Base-by-base conservation (phyloP, 2,797 vertebrate species). In the Graptemys geographica region DNA sequence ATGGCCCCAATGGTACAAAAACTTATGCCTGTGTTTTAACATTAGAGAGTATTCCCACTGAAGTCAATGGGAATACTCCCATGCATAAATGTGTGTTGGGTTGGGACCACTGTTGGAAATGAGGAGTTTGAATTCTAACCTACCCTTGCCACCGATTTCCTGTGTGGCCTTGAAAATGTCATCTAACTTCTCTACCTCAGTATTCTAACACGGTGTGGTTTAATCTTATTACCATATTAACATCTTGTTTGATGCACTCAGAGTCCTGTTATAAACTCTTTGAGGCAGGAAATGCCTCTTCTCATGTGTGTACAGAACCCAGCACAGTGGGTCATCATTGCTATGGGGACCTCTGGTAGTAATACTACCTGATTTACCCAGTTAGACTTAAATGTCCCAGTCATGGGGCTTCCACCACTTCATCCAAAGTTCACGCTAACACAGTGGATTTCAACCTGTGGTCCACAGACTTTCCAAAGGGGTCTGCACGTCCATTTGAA, bases 1-100 rank as follows among this genome's bases (percentile, higher is more conserved):
- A 59, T 0, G 0, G 84, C 23, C 8, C 44, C 1, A 1, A 69
- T 53, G 41, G 28, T 51, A 52, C 18, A 82, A 5, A 65, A 65
- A 65, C 33, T 18, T 65, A 15, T 65, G 33, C 15, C 33, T 65
- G 4, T 65, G 33, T 65, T 65, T n/a, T 65, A 65, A 19, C 62
- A 65, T n/a, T 62, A 62, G 16, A 5, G 62, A 65, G 62, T 3
- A 2, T 33, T 31, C 6, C 1, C 21, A 51, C n/a, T 56, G 57
- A 52, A 81, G 79, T 62, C 47, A 8, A 56, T 12, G 76, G 31
- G 52, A 31, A 52, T 72, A 1, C 7, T 81, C 65, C 49, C n/a
- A 6, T 25, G 6, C 0, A 49, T 23, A 31, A 41, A 69, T 89
- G 52, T 87, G 84, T 88, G 47, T 87, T 81, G 82, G 81, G 19